Evolutionary conservation across 2,113 vertebrate species (phyloP).

Genomic region (Camarhynchus parvulus): DNA sequence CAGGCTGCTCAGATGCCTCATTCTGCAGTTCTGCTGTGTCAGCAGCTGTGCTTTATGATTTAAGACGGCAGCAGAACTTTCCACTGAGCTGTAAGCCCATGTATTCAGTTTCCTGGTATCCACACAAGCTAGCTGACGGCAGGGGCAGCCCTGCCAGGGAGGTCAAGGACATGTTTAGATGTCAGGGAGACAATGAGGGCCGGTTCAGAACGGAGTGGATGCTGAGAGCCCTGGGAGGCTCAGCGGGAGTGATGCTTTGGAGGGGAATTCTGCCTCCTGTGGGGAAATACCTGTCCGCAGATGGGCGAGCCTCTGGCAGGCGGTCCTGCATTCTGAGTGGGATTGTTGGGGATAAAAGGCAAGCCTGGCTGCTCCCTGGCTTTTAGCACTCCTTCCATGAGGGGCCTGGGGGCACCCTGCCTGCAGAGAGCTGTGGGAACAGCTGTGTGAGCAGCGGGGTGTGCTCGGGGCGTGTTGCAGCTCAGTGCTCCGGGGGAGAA

Average conservation of each 20-base stretch:
- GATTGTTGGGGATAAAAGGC: not conserved
- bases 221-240: not conserved
- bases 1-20: not conserved
- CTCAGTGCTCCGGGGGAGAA: not conserved
- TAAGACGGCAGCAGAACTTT: conserved; percentile 48
- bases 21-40: conserved; percentile 47
- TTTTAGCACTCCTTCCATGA: rapidly evolving
- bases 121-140: not conserved
- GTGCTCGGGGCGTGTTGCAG: not conserved
- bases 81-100: conserved; percentile 1
- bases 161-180: not conserved
- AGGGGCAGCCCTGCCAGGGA: not conserved
- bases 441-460: rapidly evolving
- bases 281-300: not conserved
- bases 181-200: not conserved
- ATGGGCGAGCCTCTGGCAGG: not conserved
- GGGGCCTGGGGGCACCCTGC: not conserved
- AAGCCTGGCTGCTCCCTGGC: not conserved
- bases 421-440: not conserved
- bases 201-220: rapidly evolving
- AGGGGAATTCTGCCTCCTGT: not conserved
- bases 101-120: conserved; percentile 48
- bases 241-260: rapidly evolving
- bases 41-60: conserved; percentile 56
- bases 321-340: not conserved